Evolutionary conservation across 2,797 vertebrate species (phyloP).

Genomic region (Peromyscus nudipes): DNA sequence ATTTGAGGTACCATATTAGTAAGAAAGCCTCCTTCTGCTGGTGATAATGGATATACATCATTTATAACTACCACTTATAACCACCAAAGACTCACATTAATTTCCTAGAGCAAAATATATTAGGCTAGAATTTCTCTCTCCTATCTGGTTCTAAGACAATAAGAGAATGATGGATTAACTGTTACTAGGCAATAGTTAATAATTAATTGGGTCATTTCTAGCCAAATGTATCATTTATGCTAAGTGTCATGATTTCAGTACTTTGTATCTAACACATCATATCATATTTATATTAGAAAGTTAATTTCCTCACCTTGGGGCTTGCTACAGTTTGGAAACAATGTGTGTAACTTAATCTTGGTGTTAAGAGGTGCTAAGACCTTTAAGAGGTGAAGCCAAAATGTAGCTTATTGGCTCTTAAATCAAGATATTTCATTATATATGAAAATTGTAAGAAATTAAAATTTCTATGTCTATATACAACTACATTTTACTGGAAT

Average conservation of each 20-base stretch:
- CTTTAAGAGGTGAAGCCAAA: not conserved
- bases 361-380: not conserved
- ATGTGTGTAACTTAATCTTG: not conserved
- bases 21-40: not conserved
- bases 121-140: not conserved
- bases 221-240: conserved; percentile 5
- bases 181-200: not conserved
- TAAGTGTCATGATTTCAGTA: conserved; percentile 8
- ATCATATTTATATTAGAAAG: not conserved
- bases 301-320: not conserved
- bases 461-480: not conserved
- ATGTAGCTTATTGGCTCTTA: not conserved
- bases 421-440: not conserved
- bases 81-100: not conserved
- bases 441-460: not conserved
- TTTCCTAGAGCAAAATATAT: not conserved
- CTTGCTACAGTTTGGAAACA: not conserved
- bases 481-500: not conserved
- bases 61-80: not conserved
- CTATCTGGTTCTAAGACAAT: not conserved
- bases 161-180: not conserved
- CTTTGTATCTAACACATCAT: not conserved
- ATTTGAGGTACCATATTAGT: conserved; percentile 32
- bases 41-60: not conserved
- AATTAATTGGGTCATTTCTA: not conserved